Evolutionary conservation across 2,113 vertebrate genomes (phyloP), one percentile per base, ranked within the genome.

Genomic region (Cranoglanis bouderius): DNA sequence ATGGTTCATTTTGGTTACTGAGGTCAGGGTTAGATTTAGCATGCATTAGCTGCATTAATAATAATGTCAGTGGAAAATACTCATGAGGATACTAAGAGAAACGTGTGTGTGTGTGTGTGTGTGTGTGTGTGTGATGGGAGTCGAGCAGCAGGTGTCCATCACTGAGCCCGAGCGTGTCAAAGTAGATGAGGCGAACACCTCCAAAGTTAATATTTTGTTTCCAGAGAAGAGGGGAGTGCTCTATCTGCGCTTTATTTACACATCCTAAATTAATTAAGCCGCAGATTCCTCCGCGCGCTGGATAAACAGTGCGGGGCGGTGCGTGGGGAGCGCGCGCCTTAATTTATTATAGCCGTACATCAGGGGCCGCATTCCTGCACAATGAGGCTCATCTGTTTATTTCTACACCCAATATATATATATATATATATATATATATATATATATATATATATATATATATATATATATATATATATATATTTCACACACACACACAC

Each of bases 201-300:
- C 94, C 95, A 95, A 96, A 96, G 94, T 95, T 96, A 95, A 96
- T 95, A 96, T 95, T 95, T 93, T 95, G 93, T 93, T 95, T 95
- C 89, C 93, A 93, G 92, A 93, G 93, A 95, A 94, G 94, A 93
- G 92, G 93, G 93, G 94, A 94, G 94, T 93, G 92, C 93, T 94
- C 93, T 94, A 93, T 95, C 94, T 92, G 90, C 82, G 89, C 93
- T 95, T 95, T 96, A 95, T 95, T 96, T 95, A 94, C 95, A 93
- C 95, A 95, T 93, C 94, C 94, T 94, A 96, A 94, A 96, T 95
- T 95, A 94, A 96, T 96, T 96, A 96, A 95, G 94, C 91, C 90
- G 53, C 94, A 91, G 94, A 96, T 95, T 95, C 94, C 92, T 94
- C 92, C 90, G 93, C 92, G 91, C 93, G 92, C 89, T 94, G 93